Evolutionary conservation across 2,888 invertebrate genomes (phyloP), one percentile per base, ranked within the genome.

Genomic region (Xylocampa areola): DNA sequence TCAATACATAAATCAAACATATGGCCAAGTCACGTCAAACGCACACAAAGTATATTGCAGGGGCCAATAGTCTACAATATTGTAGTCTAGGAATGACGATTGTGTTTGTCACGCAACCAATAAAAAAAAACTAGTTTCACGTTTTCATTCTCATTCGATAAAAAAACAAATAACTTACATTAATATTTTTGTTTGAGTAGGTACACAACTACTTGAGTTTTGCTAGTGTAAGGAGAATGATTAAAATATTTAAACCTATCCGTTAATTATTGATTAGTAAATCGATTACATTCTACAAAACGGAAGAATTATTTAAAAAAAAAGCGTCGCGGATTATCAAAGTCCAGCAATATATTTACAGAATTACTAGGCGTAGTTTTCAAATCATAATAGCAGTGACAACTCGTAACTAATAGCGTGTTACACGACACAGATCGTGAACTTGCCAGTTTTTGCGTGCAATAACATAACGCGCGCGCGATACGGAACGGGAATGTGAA

Each of bases 401-500:
- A 8, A 23, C 51, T 51, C 47, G 61, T 60, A 51, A 51, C 43
- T 27, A 51, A 32, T 43, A 50, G 63, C 64, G 52, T 62, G 55
- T 64, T 43, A 71, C 61, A 60, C 60, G 59, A 48, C 48, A 66
- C 58, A 68, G 75, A 70, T 75, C 73, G 64, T 82, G 81, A 83
- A 83, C 82, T 81, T 77, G 68, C 61, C 41, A 51, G 54, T 33
- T 64, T 51, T 68, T 39, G 74, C 74, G 73, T 73, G 76, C 59
- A 27, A 36, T 47, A 48, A 54, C 62, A 23, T 45, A 61, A 60
- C 50, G 47, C 51, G 54, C 40, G 44, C 45, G 49, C 61, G 36
- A 68, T 58, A 76, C 76, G 76, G 70, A 75, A 75, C 73, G 64
- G 60, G 66, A 70, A 68, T 73, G 70, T 73, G 68, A 66, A 70